Evolutionary conservation across 2,113 vertebrate species (phyloP).

Genomic region (Pollachius pollachius): DNA sequence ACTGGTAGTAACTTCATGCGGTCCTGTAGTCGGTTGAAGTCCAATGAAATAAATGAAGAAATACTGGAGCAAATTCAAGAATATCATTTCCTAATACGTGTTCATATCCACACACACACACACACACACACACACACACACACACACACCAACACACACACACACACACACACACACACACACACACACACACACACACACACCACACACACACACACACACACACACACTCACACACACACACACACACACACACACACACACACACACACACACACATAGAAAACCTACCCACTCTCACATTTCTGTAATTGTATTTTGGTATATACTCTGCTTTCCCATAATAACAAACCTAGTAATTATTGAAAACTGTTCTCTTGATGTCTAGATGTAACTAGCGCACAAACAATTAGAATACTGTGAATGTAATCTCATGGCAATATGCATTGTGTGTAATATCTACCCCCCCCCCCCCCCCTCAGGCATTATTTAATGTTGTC

Average conservation of each 20-base stretch:
- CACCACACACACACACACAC: neutral
- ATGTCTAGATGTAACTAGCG: no score
- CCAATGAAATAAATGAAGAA: neutral
- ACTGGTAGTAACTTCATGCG: neutral
- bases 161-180: slow-evolving; percentile 25
- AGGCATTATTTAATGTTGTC: no score
- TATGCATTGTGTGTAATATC: no score
- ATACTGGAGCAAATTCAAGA: slow-evolving; percentile 6
- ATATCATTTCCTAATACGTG: no score
- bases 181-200: slow-evolving; percentile 9
- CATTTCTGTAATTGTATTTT: slow-evolving; percentile 6
- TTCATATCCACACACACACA: slow-evolving; percentile 29
- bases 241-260: neutral
- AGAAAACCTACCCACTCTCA: neutral
- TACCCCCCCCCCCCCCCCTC: no score
- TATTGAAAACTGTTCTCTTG: no score
- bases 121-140: slow-evolving; percentile 23
- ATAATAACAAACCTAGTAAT: no score
- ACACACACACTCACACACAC: slow-evolving; percentile 10
- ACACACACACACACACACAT: neutral
- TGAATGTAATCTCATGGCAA: no score
- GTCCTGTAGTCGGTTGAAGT: no score
- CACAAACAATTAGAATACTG: no score
- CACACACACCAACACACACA: slow-evolving; percentile 21
- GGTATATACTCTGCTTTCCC: no score